A percentile compares a stretch with the other conserved stretches of the same genome.
Conservation (phyloP, 2,888 invertebrate species). For the Incurvaria masculella region DNA sequence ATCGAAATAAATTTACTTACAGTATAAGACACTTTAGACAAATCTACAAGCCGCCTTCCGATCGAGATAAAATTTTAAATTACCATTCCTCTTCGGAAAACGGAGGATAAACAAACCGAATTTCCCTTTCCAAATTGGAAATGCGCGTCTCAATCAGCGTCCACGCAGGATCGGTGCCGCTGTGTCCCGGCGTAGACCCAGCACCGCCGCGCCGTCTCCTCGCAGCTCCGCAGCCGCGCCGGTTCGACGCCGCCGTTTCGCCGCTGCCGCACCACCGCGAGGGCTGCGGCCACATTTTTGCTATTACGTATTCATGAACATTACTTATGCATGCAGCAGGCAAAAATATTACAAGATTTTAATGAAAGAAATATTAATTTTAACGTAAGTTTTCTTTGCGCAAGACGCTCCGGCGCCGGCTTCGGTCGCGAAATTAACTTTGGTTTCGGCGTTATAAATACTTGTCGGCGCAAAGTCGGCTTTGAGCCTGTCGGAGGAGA, state of each 20-base stretch:
- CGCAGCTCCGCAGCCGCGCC: conserved; percentile 9
- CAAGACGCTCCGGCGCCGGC: conserved; percentile 28
- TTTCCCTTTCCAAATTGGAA: not conserved
- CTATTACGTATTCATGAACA: conserved; percentile 50
- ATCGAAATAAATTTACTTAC: no score
- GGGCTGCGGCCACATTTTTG: conserved; percentile 32
- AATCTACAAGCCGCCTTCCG: no score
- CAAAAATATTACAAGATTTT: conserved; percentile 59
- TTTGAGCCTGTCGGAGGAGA: not conserved
- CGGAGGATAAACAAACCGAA: not conserved
- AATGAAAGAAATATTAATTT: conserved; percentile 61
- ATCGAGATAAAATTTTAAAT: not conserved
- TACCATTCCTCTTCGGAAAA: not conserved
- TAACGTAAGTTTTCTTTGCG: conserved; percentile 51
- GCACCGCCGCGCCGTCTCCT: not conserved
- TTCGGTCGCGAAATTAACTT: conserved; percentile 36
- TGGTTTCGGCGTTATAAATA: conserved; percentile 9
- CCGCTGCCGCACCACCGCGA: conserved; percentile 7
- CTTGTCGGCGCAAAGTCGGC: not conserved
- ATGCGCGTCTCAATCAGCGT: not conserved
- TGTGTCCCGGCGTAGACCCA: not conserved
- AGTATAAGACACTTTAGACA: no score
- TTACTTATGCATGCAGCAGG: conserved; percentile 59
- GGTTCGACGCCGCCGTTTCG: conserved; percentile 3
- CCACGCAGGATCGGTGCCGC: not conserved